phyloP scores from a whole-genome alignment of 2,888 invertebrate genomes.

The Portevinia maculata region DNA sequence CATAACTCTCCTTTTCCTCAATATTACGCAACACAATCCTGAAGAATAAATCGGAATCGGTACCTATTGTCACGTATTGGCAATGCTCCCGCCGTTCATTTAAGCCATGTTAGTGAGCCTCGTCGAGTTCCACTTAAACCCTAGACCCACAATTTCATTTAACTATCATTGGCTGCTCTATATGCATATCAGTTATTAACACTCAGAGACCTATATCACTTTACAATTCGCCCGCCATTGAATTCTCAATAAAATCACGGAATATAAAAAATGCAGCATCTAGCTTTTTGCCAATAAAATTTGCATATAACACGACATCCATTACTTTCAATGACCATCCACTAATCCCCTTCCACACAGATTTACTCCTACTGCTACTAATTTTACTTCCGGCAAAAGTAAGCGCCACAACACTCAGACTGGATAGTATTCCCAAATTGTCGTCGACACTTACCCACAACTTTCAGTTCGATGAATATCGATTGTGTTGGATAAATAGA shows the following conservation, averaged over 20 bases:
- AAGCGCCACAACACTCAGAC: constrained; percentile 5
- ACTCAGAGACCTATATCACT: constrained; percentile 52
- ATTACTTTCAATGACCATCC: constrained; percentile 58
- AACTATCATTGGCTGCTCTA: constrained; percentile 32
- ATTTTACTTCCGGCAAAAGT: neutral
- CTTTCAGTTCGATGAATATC: constrained; percentile 86
- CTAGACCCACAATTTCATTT: constrained; percentile 32
- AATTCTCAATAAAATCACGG: constrained; percentile 35
- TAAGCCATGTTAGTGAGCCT: neutral
- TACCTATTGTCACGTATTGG: neutral
- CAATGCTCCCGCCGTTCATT: neutral
- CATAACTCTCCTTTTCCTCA: too few species aligned
- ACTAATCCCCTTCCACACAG: neutral
- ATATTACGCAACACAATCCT: too few species aligned
- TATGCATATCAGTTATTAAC: constrained; percentile 64
- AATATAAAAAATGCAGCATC: constrained; percentile 1
- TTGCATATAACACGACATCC: constrained; percentile 62
- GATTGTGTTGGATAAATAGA: constrained; percentile 87
- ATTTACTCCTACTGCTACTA: neutral
- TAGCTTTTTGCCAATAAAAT: constrained; percentile 51
- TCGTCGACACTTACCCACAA: constrained; percentile 84
- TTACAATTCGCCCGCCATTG: constrained; percentile 33
- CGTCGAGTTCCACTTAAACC: neutral
- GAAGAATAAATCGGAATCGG: neutral
- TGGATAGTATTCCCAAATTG: constrained; percentile 24